Evolutionary conservation across 2,797 vertebrate genomes (phyloP).

Genomic region (Benthosema pterotum): DNA sequence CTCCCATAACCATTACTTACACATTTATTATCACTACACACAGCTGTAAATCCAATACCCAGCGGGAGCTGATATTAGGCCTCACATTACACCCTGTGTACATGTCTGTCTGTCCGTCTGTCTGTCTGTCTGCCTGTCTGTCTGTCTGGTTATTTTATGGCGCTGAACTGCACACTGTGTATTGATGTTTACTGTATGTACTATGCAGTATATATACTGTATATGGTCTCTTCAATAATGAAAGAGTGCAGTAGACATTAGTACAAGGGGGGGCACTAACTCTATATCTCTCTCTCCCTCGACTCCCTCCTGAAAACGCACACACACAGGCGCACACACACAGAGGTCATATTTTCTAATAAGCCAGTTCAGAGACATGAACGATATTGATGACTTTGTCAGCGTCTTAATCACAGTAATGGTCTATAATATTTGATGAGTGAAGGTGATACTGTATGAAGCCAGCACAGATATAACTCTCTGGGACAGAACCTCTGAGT

Average conservation of each 20-base stretch:
- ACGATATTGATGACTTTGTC: neutral
- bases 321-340: constrained; percentile 11
- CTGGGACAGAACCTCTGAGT: no score
- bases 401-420: no score
- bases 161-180: neutral
- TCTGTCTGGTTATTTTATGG: constrained; percentile 2
- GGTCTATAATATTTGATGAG: no score
- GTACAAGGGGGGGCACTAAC: neutral
- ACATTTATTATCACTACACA: neutral
- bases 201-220: neutral
- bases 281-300: neutral
- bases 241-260: constrained; percentile 7
- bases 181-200: constrained; percentile 1
- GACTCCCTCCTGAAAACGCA: constrained; percentile 2
- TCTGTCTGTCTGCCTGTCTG: no score
- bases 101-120: neutral
- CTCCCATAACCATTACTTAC: neutral
- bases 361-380: neutral
- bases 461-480: no score
- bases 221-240: constrained; percentile 20
- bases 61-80: neutral
- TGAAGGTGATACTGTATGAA: no score
- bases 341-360: neutral
- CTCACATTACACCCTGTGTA: neutral
- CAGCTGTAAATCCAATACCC: constrained; percentile 7